Evolutionary conservation across 92 coral and sea anemone genomes (phyloP).

Genomic region (Muricea muricata): DNA sequence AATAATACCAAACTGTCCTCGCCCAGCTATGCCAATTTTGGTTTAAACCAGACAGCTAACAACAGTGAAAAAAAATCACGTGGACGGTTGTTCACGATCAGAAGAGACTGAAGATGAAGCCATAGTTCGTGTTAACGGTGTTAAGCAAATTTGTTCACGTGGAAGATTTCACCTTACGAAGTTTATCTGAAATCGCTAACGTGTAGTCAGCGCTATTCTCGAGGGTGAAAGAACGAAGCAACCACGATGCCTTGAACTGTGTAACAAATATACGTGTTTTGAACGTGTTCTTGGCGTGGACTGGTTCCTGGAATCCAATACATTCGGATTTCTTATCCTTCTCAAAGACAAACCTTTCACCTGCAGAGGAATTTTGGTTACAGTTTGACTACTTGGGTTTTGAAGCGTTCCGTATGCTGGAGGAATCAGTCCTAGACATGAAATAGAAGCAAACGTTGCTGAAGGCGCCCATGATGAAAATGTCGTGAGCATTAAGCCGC

Average conservation of each 20-base stretch:
- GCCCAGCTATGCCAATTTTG: conserved; percentile 67
- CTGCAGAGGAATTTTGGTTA: background rate
- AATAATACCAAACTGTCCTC: conserved; percentile 61
- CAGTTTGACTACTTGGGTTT: conserved; percentile 39
- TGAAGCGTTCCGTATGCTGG: conserved; percentile 47
- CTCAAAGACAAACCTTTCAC: conserved; percentile 55
- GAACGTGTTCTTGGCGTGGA: conserved; percentile 60
- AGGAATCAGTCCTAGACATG: conserved; percentile 47
- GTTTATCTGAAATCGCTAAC: conserved; percentile 47
- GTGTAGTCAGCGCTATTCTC: conserved; percentile 34
- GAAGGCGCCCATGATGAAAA: conserved; percentile 53
- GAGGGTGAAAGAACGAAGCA: conserved; percentile 33
- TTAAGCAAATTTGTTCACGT: conserved; percentile 43
- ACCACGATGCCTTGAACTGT: conserved; percentile 27
- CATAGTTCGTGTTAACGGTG: conserved; percentile 25
- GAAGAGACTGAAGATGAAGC: conserved; percentile 60
- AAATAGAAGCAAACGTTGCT: conserved; percentile 39
- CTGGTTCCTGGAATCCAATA: conserved; percentile 56
- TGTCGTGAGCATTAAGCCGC: conserved; percentile 58
- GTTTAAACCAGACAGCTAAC: conserved; percentile 62
- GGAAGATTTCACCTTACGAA: conserved; percentile 52
- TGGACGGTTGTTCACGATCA: conserved; percentile 50
- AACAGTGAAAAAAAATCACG: conserved; percentile 64
- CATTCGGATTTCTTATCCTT: conserved; percentile 41
- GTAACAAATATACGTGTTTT: conserved; percentile 31